Percentiles rank a stretch among this genome's conserved stretches.
Conservation (phyloP, 1,140 invertebrate genomes). For the Anagrus nilaparvatae region DNA sequence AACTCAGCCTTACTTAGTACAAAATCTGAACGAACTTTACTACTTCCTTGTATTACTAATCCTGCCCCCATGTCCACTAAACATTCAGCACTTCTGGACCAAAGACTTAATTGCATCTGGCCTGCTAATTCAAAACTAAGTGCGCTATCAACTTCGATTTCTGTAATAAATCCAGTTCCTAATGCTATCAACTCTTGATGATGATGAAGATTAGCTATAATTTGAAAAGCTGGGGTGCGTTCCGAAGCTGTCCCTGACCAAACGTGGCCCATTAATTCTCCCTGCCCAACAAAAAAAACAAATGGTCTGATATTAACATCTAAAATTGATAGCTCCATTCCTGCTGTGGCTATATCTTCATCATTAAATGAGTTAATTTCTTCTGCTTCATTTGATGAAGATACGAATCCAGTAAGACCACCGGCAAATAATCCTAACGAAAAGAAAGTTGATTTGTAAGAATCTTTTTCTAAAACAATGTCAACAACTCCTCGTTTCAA, state of each 20-base stretch:
- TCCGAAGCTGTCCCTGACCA: conserved; percentile 79
- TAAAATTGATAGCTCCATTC: conserved; percentile 72
- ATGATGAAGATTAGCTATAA: conserved; percentile 63
- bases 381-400: conserved; percentile 43
- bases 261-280: conserved; percentile 80
- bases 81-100: conserved; percentile 78
- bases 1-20: conserved; percentile 61
- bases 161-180: conserved; percentile 62
- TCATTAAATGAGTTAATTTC: conserved; percentile 35
- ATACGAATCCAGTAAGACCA: conserved; percentile 59
- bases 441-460: conserved; percentile 43
- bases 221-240: conserved; percentile 70
- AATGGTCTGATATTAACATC: conserved; percentile 72
- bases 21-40: conserved; percentile 57
- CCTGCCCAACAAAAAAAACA: conserved; percentile 74
- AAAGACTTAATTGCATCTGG: conserved; percentile 73
- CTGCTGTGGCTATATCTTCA: conserved; percentile 61
- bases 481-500: conserved; percentile 68
- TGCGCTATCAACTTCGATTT: conserved; percentile 58
- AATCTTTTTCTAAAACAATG: conserved; percentile 49
- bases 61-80: conserved; percentile 68
- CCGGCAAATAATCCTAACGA: conserved; percentile 69
- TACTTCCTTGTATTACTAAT: conserved; percentile 53
- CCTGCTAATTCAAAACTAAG: conserved; percentile 77
- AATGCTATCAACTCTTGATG: conserved; percentile 59